Conservation (phyloP, 2,888 invertebrate genomes). For the Lypha dubia region DNA sequence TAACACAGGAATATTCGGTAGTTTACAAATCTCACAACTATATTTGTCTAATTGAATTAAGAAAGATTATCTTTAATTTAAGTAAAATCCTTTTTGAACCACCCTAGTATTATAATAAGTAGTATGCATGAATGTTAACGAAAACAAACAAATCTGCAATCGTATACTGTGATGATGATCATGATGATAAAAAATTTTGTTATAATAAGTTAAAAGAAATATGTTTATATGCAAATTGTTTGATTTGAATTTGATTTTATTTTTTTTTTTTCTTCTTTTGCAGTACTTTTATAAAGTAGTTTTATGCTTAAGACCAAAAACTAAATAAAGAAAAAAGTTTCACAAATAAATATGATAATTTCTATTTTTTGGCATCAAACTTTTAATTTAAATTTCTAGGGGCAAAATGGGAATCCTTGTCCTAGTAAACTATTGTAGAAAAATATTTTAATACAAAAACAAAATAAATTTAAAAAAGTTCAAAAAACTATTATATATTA, state of each 20-base stretch:
- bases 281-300: background rate
- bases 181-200: constrained; percentile 37
- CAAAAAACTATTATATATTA: too few relatives aligned
- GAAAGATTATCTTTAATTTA: too few relatives aligned
- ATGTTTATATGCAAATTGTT: constrained; percentile 18
- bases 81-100: background rate
- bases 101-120: background rate
- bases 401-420: background rate
- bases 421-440: constrained; percentile 37
- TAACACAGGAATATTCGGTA: too few relatives aligned
- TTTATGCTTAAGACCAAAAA: background rate
- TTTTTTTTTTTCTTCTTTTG: background rate
- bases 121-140: background rate
- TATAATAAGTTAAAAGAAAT: constrained; percentile 33
- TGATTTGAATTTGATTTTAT: too few relatives aligned
- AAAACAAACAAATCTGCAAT: constrained; percentile 39
- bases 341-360: background rate
- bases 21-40: too few relatives aligned
- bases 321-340: background rate
- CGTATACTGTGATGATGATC: constrained; percentile 14
- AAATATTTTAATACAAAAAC: background rate
- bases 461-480: background rate
- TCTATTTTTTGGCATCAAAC: background rate
- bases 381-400: constrained; percentile 28
- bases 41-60: too few relatives aligned